Evolutionary conservation across 2,113 vertebrate genomes (phyloP).

Genomic region (Ptyas mucosa): DNA sequence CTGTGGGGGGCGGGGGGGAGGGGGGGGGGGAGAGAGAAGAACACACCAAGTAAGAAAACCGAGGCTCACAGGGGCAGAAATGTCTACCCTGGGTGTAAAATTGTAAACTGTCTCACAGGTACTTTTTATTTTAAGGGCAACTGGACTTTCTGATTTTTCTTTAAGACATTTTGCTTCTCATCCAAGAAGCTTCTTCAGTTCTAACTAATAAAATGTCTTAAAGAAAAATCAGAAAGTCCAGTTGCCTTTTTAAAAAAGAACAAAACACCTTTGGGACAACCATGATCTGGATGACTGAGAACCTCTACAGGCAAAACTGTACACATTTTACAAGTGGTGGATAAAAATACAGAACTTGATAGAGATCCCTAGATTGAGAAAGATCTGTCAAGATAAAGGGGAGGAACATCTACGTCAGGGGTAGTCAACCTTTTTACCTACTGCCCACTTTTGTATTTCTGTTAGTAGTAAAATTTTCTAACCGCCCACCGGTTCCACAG

Average conservation of each 20-base stretch:
- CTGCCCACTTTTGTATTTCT: too few relatives aligned
- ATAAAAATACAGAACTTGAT: neutral
- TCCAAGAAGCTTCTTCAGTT: neutral
- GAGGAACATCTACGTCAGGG: neutral
- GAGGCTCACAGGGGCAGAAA: neutral
- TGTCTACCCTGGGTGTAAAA: neutral
- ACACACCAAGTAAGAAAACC: neutral
- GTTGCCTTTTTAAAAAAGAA: neutral
- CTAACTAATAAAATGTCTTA: neutral
- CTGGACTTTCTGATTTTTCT: neutral
- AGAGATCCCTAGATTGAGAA: neutral
- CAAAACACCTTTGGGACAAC: neutral
- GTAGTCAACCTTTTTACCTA: too few relatives aligned
- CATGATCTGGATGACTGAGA: neutral
- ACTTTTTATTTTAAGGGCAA: neutral
- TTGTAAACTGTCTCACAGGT: neutral
- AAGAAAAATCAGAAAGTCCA: neutral
- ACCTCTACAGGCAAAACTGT: neutral
- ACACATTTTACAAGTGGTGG: too few relatives aligned
- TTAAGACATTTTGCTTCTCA: neutral
- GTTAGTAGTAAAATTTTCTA: too few relatives aligned
- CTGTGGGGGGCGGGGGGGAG: slow-evolving; percentile 53
- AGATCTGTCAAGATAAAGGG: neutral
- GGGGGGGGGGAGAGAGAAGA: too few relatives aligned
- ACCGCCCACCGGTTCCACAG: too few relatives aligned